Evolutionary conservation across 2,797 vertebrate species (phyloP), one percentile per base, ranked within the genome.

Genomic region (Acanthopagrus latus): DNA sequence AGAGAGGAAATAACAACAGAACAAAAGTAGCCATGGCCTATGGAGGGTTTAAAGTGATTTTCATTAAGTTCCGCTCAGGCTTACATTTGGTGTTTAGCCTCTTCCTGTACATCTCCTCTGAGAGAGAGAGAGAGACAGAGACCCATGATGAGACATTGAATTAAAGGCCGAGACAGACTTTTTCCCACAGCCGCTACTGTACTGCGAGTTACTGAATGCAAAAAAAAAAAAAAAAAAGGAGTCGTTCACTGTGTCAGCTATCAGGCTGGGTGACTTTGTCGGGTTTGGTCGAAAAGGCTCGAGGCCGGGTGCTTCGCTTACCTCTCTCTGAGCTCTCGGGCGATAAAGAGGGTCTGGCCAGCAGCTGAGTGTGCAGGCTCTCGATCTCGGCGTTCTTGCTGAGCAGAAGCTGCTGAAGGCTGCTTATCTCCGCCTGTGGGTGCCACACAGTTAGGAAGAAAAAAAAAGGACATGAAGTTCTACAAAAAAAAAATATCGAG

Each of bases 361-460:
- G 93, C 12, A 99, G 95, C 83, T 98, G 97, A 83, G 95, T 94
- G 74, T 97, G 97, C 78, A 99, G 90, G 18, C 94, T 96, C 88
- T 98, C 97, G 18, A 99, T 98, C 94, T 99, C 97, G 21, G 96
- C 91, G 47, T 98, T 97, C 90, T 98, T 99, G 83, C 94, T 93
- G 82, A 96, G 95, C 85, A 99, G 88, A 5, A 97, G 94, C 84
- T 99, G 96, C 89, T 99, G 97, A 25, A 99, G 97, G 87, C 96
- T 95, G 80, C 94, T 95, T 82, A 99, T 97, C 94, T 99, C 97
- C n/a, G 95, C 96, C 98, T 99, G 93, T 11, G 83, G 78, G 71
- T 69, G 52, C 29, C 72, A 85, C 74, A 79, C 55, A 91, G n/a
- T 12, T 2, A 85, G 50, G 13, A 52, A 44, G 38, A 46, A 10